Conservation (phyloP, 2,797 vertebrate genomes). For the Dicrostonyx torquatus region DNA sequence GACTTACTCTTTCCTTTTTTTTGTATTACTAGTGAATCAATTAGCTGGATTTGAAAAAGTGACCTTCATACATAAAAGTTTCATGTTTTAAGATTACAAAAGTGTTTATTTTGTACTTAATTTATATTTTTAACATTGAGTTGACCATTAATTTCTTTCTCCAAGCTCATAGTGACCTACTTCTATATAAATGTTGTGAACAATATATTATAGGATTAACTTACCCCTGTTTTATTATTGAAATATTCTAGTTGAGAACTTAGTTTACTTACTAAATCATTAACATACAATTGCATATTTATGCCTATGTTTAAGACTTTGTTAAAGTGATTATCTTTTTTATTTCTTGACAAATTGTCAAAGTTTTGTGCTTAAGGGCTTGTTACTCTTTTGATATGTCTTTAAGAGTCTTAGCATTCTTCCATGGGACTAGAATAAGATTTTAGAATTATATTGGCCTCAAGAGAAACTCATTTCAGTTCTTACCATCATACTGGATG, state of each 20-base stretch:
- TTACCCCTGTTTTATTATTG: slow-evolving; percentile 36
- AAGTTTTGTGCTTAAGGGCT: neutral
- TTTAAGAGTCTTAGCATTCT: neutral
- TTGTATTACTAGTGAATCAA: neutral
- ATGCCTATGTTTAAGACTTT: neutral
- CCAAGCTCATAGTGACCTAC: neutral
- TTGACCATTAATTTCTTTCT: slow-evolving; percentile 49
- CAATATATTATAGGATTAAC: slow-evolving; percentile 14
- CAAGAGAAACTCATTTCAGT: neutral
- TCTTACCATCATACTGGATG: neutral
- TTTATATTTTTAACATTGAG: slow-evolving; percentile 9
- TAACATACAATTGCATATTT: neutral
- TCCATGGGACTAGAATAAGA: neutral
- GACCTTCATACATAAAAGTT: neutral
- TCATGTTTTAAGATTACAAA: slow-evolving; percentile 32
- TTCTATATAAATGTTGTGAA: neutral
- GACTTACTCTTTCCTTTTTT: neutral
- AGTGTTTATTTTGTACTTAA: neutral
- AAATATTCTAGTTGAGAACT: slow-evolving; percentile 57
- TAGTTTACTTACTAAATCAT: slow-evolving; percentile 28
- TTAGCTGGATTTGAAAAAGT: neutral
- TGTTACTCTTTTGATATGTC: neutral
- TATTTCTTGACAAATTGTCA: slow-evolving; percentile 14
- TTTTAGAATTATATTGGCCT: slow-evolving; percentile 13
- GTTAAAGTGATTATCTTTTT: slow-evolving; percentile 8